Conservation (phyloP, 2,113 vertebrate species). For the Microcebus griseorufus region DNA sequence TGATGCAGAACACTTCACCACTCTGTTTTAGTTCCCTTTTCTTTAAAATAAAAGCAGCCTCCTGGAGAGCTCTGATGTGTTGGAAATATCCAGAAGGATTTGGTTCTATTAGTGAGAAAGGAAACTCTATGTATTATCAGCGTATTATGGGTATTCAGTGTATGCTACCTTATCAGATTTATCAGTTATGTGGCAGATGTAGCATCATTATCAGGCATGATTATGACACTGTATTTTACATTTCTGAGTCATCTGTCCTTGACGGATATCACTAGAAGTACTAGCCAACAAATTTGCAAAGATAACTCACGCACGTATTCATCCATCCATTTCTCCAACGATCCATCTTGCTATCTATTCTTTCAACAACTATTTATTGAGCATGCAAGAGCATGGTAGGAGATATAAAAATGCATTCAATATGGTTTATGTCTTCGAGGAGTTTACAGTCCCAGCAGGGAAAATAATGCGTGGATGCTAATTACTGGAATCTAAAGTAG, state of each 20-base stretch:
- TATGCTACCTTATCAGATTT: slow-evolving; percentile 18
- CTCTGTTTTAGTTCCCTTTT: not conserved
- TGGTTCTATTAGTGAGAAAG: not conserved
- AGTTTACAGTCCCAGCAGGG: slow-evolving; percentile 15
- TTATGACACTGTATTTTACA: slow-evolving; percentile 47
- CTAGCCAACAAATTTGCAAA: slow-evolving; percentile 54
- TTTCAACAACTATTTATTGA: slow-evolving; percentile 66
- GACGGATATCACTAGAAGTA: slow-evolving; percentile 36
- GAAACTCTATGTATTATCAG: slow-evolving; percentile 31
- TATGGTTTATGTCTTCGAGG: slow-evolving; percentile 41
- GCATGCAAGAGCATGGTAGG: not conserved
- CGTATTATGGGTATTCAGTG: not conserved
- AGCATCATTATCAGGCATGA: slow-evolving; percentile 15
- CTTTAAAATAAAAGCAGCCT: not conserved
- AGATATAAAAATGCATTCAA: slow-evolving; percentile 45
- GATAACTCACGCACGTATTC: not conserved
- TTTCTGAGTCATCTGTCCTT: slow-evolving; percentile 50
- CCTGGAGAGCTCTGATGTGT: not conserved
- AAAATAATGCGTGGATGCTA: not conserved
- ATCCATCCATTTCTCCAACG: slow-evolving; percentile 41
- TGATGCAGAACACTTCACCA: not conserved
- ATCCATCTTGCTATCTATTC: slow-evolving; percentile 31
- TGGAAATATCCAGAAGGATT: not conserved
- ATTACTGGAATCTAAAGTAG: not conserved
- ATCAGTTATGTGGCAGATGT: slow-evolving; percentile 52